Percentiles rank a stretch among this genome's conserved stretches.
These are phyloP conservation scores for Archilochus colubris DNA, from an alignment of 2,113 vertebrate species.

Conservation along the genomic window DNA sequence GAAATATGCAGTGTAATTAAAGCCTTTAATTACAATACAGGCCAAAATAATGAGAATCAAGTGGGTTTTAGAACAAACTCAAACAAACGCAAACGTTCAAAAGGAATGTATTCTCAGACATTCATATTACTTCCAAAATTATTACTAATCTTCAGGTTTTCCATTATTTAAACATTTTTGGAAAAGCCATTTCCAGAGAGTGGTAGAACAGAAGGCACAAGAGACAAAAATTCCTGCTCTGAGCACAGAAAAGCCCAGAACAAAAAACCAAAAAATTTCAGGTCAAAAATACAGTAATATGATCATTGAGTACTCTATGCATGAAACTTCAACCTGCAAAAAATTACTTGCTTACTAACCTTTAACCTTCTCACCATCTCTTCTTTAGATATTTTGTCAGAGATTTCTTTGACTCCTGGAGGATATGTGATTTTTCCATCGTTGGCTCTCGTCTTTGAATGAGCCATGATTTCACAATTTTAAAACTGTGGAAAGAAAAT, in stretches of 20 bases:
- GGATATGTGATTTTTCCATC: slow-evolving; percentile 99
- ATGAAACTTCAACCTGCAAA: not conserved
- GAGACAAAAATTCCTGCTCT: not conserved
- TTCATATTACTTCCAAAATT: not conserved
- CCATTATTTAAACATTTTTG: not conserved
- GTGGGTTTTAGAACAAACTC: not conserved
- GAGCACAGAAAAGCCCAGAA: not conserved
- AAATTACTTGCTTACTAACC: slow-evolving; percentile 75
- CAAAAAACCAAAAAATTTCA: not conserved
- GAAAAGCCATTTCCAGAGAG: not conserved
- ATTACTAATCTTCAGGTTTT: not conserved
- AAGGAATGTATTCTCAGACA: not conserved
- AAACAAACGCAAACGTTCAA: not conserved
- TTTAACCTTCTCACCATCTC: slow-evolving; percentile 99
- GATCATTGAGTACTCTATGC: not conserved
- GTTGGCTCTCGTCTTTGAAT: slow-evolving; percentile 95
- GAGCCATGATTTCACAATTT: slow-evolving; percentile 91
- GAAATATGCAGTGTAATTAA: not conserved
- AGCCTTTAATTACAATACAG: not conserved
- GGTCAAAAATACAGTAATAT: not conserved
- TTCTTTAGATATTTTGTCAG: slow-evolving; percentile 99
- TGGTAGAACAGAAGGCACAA: not conserved
- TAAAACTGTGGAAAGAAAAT: slow-evolving; percentile 75
- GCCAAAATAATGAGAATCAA: not conserved
- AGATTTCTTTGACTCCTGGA: slow-evolving; percentile 99